Base-by-base conservation (phyloP, 2,113 vertebrate species). In the Vimba vimba region DNA sequence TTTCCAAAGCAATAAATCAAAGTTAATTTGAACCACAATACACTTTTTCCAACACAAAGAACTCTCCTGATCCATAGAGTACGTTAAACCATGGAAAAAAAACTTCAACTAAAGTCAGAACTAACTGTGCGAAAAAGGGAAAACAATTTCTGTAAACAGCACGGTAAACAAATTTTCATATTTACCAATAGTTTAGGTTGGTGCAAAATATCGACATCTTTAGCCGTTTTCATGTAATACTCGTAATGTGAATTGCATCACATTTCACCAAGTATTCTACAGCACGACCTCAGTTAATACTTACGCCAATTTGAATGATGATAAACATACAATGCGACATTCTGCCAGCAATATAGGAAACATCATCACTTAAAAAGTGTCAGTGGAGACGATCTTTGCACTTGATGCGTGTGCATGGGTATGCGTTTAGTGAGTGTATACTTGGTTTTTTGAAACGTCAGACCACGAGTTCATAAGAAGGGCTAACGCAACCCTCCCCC, bases 1-100 rank as follows among this genome's bases (percentile, higher is more conserved):
- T 88, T 88, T 87, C 85, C 79, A 90, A 90, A 90, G 87, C 87
- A 88, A 86, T 85, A 90, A 90, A 90, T 73, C 89, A 90, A 88
- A 90, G 81, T 88, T 88, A 68, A 85, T 88, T 81, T 77, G 59
- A 86, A 88, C 83, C 87, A 88, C 89, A 80, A 84, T 83, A 88
- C 69, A 84, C 55, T 87, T 77, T 52, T 84, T 88, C 75, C 82
- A 87, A 90, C 85, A 88, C 83, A 90, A 87, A 88, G 62, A 88
- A 87, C 75, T 90, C 89, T 85, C 82, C 82, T 71, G 33, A 84
- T 85, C 84, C n/a, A 25, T 78, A 12, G 57, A 82, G 82, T 82
- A 88, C 64, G 78, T 80, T 82, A 85, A 79, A 85, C 81, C 59
- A 87, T 88, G 68, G 80, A 87, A 87, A 90, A 88, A 84, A 87